These are phyloP conservation scores for Crotalus helleri DNA, from an alignment of 2,113 vertebrate genomes.

Conservation along the genomic window DNA sequence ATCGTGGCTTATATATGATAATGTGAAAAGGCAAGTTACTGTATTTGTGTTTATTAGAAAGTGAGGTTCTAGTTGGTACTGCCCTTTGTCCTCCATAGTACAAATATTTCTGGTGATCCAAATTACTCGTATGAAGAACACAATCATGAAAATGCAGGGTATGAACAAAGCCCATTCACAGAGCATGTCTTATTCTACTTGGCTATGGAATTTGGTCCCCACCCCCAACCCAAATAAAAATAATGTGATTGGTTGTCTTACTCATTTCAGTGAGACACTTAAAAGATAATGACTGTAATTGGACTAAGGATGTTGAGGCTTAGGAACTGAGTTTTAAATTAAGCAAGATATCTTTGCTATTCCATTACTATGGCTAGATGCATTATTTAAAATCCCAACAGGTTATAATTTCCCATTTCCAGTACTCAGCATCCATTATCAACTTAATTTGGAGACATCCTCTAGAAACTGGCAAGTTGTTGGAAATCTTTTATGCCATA, in stretches of 20 bases:
- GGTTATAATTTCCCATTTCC: conserved; percentile 10
- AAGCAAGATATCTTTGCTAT: background rate
- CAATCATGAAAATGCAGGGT: background rate
- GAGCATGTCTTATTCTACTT: background rate
- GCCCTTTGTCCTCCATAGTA: background rate
- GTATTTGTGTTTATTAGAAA: background rate
- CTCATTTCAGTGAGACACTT: background rate
- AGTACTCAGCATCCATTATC: background rate
- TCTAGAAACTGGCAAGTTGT: conserved; percentile 4
- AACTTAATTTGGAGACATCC: background rate
- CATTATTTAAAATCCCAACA: background rate
- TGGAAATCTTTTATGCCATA: no score
- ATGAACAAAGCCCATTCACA: background rate
- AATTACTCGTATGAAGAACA: background rate
- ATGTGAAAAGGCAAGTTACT: background rate
- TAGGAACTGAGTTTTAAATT: background rate
- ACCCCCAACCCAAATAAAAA: background rate
- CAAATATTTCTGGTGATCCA: background rate
- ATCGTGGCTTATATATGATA: background rate
- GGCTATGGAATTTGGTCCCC: background rate
- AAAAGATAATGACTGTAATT: background rate
- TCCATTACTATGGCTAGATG: background rate
- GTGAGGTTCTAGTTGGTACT: background rate
- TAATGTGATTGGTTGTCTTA: background rate
- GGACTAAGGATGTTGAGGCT: background rate